Evolutionary conservation across 2,113 vertebrate genomes (phyloP).

Genomic region (Oncorhynchus kisutch): DNA sequence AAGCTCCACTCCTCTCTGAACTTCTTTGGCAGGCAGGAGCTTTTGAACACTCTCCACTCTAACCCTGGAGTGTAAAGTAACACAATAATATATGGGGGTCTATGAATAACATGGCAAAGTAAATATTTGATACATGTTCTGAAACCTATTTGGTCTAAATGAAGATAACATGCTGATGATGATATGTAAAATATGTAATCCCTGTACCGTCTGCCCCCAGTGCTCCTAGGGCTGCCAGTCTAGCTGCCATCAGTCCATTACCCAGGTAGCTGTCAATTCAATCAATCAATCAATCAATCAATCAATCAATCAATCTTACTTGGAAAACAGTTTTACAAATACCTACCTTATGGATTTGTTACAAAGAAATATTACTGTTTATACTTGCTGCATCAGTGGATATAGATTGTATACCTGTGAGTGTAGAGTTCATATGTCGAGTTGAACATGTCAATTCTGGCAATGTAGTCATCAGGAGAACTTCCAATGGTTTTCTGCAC

Average conservation of each 20-base stretch:
- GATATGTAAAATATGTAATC: background rate
- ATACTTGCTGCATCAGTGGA: no score
- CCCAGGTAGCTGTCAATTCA: conserved; percentile 84
- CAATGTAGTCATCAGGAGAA: conserved; percentile 78
- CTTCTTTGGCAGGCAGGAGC: conserved; percentile 86
- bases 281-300: no score
- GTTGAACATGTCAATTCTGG: conserved; percentile 89
- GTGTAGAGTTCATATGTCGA: conserved; percentile 89
- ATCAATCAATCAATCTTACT: no score
- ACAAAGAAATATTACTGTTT: background rate
- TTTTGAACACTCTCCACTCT: conserved; percentile 70
- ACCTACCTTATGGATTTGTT: no score
- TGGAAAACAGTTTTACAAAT: no score
- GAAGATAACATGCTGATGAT: background rate
- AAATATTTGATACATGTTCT: background rate
- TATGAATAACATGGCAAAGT: background rate
- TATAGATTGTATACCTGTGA: conserved; percentile 78
- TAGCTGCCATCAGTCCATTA: conserved; percentile 90
- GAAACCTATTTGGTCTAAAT: background rate
- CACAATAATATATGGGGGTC: background rate
- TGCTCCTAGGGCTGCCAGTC: conserved; percentile 85
- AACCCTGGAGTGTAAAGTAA: conserved; percentile 41
- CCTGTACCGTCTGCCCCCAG: conserved; percentile 79
- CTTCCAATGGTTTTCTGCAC: conserved; percentile 82
- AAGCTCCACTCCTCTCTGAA: conserved; percentile 88